Evolutionary conservation across 2,888 invertebrate genomes (phyloP), one percentile per base, ranked within the genome.

Genomic region (Caradrina clavipalpis): DNA sequence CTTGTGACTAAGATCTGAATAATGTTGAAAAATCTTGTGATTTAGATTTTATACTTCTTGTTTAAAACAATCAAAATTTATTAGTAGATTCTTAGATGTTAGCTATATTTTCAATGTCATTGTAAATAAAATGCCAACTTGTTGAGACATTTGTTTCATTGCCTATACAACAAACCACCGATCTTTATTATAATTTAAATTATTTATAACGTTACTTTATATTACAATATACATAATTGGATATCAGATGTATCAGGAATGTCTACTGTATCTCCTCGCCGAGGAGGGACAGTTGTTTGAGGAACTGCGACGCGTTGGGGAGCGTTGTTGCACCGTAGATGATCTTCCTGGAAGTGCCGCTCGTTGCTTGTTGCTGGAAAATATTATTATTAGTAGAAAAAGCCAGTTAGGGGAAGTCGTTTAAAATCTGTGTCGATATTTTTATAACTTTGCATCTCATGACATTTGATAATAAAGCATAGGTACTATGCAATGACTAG

Each of bases 271-370:
- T 96, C 91, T 98, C 98, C 88, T 97, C 97, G 55, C 98, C 98
- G 76, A 98, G 92, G 39, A 97, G 96, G n/a, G 98, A 97, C 42
- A 98, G 96, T 94, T 99, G 99, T 93, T 98, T 98, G 74, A 99
- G 96, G 94, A 99, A 99, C 90, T 99, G 99, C 83, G 97, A 97
- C 8, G 99, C 99, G 95, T 99, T 99, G 80, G 98, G 98, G 75
- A 99, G 96, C 54, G 99, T 99, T 39, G 99, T 99, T 73, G 99
- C 98, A 50, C 99, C 99, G 91, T 99, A 99, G 65, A 99, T 98
- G 74, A 99, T 98, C 89, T 98, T 97, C 91, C 98, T 98, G 15
- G 97, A 93, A 69, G 96, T 96, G 55, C 97, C 98, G 76, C 97
- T 96, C 11, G 97, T 96, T 8, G 94, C 94, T 91, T 94, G 96